phyloP scores from a whole-genome alignment of 2,113 vertebrate genomes.

The Trachemys scripta region DNA sequence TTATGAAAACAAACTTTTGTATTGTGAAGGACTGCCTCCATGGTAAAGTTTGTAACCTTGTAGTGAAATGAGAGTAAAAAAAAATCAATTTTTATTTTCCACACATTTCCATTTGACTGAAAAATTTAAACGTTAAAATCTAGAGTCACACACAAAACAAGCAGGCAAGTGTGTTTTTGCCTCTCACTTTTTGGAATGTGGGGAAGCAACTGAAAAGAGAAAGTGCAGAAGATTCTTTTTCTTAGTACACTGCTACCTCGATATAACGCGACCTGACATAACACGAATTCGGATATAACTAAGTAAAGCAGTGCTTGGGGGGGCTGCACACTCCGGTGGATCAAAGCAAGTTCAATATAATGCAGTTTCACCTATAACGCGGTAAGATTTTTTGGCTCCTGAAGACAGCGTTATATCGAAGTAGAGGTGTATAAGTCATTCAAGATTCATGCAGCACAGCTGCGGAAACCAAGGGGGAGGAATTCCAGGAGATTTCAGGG shows the following conservation, averaged over 20 bases:
- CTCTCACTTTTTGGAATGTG: not conserved
- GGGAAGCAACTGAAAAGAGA: not conserved
- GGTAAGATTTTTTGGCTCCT: no score
- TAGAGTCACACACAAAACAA: not conserved
- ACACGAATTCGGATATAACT: no score
- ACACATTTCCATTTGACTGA: not conserved
- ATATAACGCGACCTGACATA: no score
- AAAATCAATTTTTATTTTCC: not conserved
- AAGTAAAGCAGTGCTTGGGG: no score
- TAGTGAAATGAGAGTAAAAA: no score
- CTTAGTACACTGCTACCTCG: not conserved
- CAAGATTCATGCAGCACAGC: not conserved
- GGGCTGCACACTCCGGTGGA: no score
- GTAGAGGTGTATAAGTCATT: not conserved
- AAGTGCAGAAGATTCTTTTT: not conserved
- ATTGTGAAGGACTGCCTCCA: constrained; percentile 26
- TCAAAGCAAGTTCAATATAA: no score
- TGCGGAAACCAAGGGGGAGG: not conserved
- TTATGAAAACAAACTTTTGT: not conserved
- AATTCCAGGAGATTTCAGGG: not conserved
- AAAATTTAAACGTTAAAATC: not conserved
- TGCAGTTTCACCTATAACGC: no score
- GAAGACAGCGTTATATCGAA: no score
- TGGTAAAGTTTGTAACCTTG: no score
- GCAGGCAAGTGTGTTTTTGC: not conserved